Evolutionary conservation across 64 coral and sea anemone genomes (phyloP), one percentile per base, ranked within the genome.

Genomic region (Trachythela sp.): DNA sequence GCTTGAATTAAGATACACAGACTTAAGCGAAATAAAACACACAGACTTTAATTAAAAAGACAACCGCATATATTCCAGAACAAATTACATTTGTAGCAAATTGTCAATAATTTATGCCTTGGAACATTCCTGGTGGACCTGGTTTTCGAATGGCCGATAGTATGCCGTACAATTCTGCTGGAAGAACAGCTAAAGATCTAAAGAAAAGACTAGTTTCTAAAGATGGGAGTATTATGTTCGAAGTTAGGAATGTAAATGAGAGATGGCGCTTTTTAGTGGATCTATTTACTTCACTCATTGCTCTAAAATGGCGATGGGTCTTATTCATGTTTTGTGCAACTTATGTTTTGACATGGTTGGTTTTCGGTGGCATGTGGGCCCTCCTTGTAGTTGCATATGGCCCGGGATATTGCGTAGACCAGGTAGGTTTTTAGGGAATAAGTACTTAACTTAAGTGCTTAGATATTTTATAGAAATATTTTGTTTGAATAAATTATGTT

Each of bases 281-380:
- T 77, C 36, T 95, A 15, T 99, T 99, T 32, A 99, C 96, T 9
- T 95, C 96, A 0, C 77, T 93, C 80, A 89, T 99, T 14, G 93
- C 93, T 24, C 41, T 91, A 54, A 83, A 87, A 13, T 99, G 96
- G 96, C 37, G 86, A 2, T 94, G 93, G 91, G 88, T 99, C 2
- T 42, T 93, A 24, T 2, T 99, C 1, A 20, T 95, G 0, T 99
- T 99, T 39, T 87, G 89, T 39, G 64, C 75, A 24, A 92, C 88
- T 1, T 99, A 94, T 85, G 83, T 99, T 13, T 13, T 93, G 13
- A 86, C 93, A 13, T 99, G 96, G 96, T 18, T 92, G 32, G 24
- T 92, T 20, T 99, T 99, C 26, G 96, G 86, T 32, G 84, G 92
- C 2, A 29, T 95, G 4, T 99, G 96, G 96, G 94, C 91, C 85